phyloP scores from a whole-genome alignment of 2,797 vertebrate species.

The Pseudochirops corinnae region DNA sequence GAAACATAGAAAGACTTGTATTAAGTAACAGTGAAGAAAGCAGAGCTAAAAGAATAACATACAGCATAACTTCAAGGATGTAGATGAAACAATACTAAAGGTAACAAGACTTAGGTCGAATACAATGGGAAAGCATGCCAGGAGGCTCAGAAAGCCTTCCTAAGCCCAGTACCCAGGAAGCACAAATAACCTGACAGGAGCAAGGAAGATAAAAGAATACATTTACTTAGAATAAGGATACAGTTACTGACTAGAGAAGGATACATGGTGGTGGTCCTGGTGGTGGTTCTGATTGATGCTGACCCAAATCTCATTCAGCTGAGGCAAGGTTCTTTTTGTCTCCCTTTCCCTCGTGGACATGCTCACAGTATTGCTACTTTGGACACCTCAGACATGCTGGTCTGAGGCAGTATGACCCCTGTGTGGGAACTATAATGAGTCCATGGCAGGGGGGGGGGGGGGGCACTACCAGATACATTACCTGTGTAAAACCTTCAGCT shows the following conservation, averaged over 20 bases:
- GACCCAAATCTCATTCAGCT: background rate
- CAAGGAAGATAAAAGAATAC: background rate
- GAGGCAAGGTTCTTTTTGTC: background rate
- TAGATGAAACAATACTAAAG: background rate
- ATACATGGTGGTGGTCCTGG: background rate
- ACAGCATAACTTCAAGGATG: background rate
- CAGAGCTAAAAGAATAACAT: background rate
- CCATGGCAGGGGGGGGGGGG: rapidly evolving
- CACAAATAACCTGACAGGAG: background rate
- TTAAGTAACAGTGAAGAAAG: background rate
- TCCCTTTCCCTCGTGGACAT: background rate
- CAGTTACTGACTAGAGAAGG: background rate
- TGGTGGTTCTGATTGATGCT: background rate
- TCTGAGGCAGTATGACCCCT: background rate
- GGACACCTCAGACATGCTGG: background rate
- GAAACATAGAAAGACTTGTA: background rate
- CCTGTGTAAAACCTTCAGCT: background rate
- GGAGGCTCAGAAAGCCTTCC: background rate
- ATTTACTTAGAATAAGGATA: background rate
- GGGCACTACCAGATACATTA: background rate
- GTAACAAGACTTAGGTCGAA: background rate
- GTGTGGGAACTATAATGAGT: background rate
- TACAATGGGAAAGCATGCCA: background rate
- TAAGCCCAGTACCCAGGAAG: background rate
- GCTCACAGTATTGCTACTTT: background rate